phyloP scores from a whole-genome alignment of 2,888 invertebrate species.

The Branchipolynoe longqiensis region DNA sequence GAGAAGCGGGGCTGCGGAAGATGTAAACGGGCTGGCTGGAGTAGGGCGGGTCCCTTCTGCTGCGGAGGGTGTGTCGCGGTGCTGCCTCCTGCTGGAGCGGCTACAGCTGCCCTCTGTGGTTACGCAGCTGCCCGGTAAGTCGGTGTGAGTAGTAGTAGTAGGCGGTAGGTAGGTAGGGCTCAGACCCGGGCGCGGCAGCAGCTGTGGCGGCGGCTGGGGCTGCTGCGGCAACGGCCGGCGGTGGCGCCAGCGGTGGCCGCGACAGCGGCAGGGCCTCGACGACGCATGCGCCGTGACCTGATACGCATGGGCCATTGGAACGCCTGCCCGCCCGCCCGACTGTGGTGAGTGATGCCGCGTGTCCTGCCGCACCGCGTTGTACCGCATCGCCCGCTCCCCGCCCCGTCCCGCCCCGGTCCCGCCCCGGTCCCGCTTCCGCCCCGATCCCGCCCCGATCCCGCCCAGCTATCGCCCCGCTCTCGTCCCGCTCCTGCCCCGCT shows the following conservation, averaged over 20 bases:
- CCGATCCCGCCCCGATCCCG: too few relatives aligned
- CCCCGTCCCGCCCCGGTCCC: not conserved
- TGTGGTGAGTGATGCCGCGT: not conserved
- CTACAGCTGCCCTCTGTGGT: not conserved
- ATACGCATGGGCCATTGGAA: not conserved
- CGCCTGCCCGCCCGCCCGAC: too few relatives aligned
- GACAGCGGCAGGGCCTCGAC: not conserved
- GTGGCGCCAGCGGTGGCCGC: not conserved
- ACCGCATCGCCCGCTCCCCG: not conserved
- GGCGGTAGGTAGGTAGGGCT: too few relatives aligned
- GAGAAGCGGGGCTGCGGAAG: not conserved
- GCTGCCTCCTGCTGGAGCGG: not conserved
- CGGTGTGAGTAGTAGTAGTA: too few relatives aligned
- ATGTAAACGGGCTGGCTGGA: not conserved
- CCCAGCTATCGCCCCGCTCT: too few relatives aligned
- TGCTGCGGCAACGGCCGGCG: not conserved
- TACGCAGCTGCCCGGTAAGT: not conserved
- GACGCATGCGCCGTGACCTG: slow-evolving; percentile 34
- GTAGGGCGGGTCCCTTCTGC: not conserved
- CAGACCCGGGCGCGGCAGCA: too few relatives aligned
- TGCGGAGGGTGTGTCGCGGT: not conserved
- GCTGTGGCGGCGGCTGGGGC: not conserved
- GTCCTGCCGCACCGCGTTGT: not conserved
- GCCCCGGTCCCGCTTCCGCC: too few relatives aligned
- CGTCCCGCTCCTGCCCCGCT: too few relatives aligned